Evolutionary conservation across 2,113 vertebrate species (phyloP).

Genomic region (Sitta europaea): DNA sequence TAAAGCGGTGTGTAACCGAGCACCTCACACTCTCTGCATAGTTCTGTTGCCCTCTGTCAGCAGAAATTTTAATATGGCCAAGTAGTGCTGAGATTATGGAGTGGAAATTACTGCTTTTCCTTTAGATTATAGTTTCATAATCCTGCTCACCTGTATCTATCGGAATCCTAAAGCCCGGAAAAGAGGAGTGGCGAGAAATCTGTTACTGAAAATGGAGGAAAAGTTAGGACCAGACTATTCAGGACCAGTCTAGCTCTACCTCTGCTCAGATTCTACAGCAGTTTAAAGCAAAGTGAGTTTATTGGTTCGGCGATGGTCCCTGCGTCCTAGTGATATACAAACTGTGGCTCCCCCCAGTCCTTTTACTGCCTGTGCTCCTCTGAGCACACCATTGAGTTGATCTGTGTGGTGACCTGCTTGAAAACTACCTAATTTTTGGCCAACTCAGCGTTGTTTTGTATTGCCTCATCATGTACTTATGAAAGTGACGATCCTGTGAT

Average conservation of each 20-base stretch:
- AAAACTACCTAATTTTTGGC: neutral
- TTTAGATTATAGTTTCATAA: neutral
- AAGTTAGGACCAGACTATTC: neutral
- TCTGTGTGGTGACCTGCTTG: neutral
- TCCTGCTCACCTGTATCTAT: neutral
- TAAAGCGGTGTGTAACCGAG: neutral
- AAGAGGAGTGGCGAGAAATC: neutral
- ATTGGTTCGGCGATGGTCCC: neutral
- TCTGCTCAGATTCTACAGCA: neutral
- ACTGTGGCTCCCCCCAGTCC: rapidly evolving
- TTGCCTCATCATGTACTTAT: neutral
- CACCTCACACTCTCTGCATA: rapidly evolving
- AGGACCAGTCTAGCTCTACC: neutral
- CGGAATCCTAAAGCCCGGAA: neutral
- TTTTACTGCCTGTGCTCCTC: neutral
- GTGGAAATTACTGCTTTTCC: neutral
- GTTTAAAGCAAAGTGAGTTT: neutral
- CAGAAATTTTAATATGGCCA: neutral
- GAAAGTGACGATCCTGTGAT: neutral
- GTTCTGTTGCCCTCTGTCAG: neutral
- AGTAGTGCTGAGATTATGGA: neutral
- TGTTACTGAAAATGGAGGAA: neutral
- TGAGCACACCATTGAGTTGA: neutral
- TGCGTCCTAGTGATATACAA: neutral
- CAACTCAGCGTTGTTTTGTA: rapidly evolving